Base-by-base conservation (phyloP, 2,113 vertebrate genomes). In the Syrmaticus mikado region DNA sequence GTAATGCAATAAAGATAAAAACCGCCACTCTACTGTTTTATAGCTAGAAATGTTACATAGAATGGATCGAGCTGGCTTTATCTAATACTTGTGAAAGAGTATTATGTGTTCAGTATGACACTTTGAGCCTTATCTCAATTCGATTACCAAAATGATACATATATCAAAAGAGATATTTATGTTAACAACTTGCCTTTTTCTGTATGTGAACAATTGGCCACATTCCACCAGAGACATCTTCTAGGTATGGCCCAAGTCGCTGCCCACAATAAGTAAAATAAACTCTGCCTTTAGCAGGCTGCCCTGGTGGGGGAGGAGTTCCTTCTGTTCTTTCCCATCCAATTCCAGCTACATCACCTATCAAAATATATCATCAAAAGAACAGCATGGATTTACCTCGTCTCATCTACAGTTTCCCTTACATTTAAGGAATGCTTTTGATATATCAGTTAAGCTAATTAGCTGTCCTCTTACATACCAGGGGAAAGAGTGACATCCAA, bases 121-220 rank as follows among this genome's bases (percentile, higher is more conserved):
- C 13, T 19, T 19, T 28, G 25, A 38, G 61, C n/a, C 34, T 25
- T 38, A 27, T 17, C 60, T 62, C 60, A 38, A 8, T 27, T 36
- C 28, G 15, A 27, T 40, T 28, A 64, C 28, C 36, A 28, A 32
- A 57, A 32, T 10, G 10, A 38, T 17, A 38, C 36, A 40, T 7
- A 4, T 5, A 38, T 10, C 45, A 46, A 79, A 13, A 28, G 87
- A 67, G 2, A 8, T 7, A 41, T 32, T 87, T 40, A 48, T 68
- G 58, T 79, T 71, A 48, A 48, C 75, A 92, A 97, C 98, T 77
- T 94, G 97, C 99, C 98, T 99, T 99, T 96, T 99, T 99, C 95
- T 99, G 99, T 95, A 99, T 99, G 96, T 99, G 99, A 43, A 99
- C 99, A 66, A 99, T 98, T 5, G 99, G 99, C 99, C 99, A 99